phyloP scores from a whole-genome alignment of 2,888 invertebrate species.

The Epistrophe eligans region DNA sequence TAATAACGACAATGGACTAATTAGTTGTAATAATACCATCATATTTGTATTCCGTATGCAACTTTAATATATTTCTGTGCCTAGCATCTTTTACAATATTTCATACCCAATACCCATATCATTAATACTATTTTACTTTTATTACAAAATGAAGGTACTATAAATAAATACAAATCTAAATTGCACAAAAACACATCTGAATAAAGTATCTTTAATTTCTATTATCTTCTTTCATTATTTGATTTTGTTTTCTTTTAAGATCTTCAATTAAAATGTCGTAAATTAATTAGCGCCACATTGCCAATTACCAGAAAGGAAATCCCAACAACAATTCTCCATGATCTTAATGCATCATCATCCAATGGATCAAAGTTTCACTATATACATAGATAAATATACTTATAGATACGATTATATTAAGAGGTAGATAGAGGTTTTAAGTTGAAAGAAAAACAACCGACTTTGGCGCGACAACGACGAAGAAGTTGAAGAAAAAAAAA shows the following conservation, averaged over 20 bases:
- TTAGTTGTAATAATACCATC: conserved; percentile 1
- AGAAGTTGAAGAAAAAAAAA: neutral
- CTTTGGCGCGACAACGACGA: neutral
- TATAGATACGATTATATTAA: neutral
- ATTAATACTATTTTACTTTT: conserved; percentile 5
- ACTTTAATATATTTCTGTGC: neutral
- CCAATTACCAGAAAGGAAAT: conserved; percentile 57
- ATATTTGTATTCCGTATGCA: neutral
- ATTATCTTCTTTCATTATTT: conserved; percentile 29
- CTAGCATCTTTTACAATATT: neutral
- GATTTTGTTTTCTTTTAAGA: conserved; percentile 27
- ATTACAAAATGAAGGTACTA: neutral
- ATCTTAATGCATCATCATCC: conserved; percentile 14
- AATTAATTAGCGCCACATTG: conserved; percentile 76
- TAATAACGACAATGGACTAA: neutral
- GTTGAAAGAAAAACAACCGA: conserved; percentile 31
- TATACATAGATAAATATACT: too few relatives aligned
- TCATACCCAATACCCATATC: conserved; percentile 1
- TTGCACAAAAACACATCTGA: neutral
- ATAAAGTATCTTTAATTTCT: conserved; percentile 18
- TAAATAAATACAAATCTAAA: neutral
- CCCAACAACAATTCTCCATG: conserved; percentile 28
- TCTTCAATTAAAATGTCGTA: conserved; percentile 77
- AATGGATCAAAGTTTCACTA: conserved; percentile 39
- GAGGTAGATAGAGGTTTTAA: neutral